A percentile compares a stretch with the other conserved stretches of the same genome.
Evolutionary conservation across 2,797 vertebrate species (phyloP).

Genomic region (Sebastes minor): DNA sequence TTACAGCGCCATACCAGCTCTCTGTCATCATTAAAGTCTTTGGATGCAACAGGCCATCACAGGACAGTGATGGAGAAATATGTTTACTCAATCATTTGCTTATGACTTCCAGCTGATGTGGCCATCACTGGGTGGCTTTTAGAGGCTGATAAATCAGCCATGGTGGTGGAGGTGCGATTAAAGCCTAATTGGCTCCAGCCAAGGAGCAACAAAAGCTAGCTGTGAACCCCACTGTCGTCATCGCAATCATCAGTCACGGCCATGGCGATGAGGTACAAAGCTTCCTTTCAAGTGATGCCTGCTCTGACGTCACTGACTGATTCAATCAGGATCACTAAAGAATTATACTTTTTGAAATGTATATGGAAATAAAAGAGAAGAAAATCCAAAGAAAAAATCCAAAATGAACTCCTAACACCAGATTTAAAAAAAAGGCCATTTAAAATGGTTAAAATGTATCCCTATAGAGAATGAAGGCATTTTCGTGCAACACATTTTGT

Average conservation of each 20-base stretch:
- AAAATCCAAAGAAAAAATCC: background rate
- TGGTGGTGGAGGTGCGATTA: slow-evolving; percentile 32
- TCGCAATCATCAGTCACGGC: background rate
- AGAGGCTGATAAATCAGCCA: slow-evolving; percentile 64
- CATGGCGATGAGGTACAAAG: background rate
- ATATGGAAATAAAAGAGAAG: background rate
- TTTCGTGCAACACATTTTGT: no score
- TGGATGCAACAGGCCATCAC: slow-evolving; percentile 45
- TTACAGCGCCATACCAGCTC: slow-evolving; percentile 24
- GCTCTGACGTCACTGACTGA: background rate
- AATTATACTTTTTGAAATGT: background rate
- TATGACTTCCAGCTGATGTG: slow-evolving; percentile 45
- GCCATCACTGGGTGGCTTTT: slow-evolving; percentile 46
- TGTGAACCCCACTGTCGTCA: background rate
- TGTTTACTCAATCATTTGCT: slow-evolving; percentile 64
- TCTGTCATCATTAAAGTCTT: slow-evolving; percentile 61
- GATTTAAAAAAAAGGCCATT: no score
- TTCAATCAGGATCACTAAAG: background rate
- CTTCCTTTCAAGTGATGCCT: background rate
- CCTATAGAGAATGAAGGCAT: no score
- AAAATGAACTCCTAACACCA: background rate
- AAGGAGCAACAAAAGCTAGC: background rate
- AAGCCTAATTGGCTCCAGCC: slow-evolving; percentile 51
- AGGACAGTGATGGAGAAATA: slow-evolving; percentile 62
- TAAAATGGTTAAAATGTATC: no score